Percentiles rank a stretch among this genome's conserved stretches.
Evolutionary conservation across 2,113 vertebrate genomes (phyloP).

Genomic region (Zapus hudsonius): DNA sequence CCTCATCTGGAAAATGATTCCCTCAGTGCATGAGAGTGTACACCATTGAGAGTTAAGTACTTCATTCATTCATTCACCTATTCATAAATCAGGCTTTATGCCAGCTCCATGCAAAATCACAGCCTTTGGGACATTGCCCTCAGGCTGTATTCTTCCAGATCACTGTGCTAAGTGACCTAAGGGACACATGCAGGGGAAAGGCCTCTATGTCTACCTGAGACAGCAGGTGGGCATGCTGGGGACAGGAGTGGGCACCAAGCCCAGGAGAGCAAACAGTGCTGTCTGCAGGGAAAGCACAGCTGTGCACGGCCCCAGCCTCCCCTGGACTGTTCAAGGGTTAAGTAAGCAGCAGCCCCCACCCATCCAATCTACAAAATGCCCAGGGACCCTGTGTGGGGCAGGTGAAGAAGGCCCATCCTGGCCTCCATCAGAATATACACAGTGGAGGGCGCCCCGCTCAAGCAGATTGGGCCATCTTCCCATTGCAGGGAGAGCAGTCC

Average conservation of each 20-base stretch:
- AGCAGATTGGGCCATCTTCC: slow-evolving; percentile 70
- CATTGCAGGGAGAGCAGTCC: slow-evolving; percentile 53
- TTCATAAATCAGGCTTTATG: neutral
- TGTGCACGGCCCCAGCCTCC: fast-evolving
- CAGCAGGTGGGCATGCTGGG: neutral
- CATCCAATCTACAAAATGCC: neutral
- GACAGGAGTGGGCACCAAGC: neutral
- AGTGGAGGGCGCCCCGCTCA: neutral
- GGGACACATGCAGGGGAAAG: neutral
- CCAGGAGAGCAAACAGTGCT: neutral
- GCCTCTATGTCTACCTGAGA: neutral
- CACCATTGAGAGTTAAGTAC: neutral
- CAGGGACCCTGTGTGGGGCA: neutral
- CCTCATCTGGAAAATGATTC: neutral
- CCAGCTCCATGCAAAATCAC: neutral
- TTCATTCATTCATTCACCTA: neutral
- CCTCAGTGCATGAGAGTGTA: neutral
- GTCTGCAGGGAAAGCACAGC: neutral
- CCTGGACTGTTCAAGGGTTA: neutral
- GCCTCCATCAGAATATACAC: slow-evolving; percentile 15
- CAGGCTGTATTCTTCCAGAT: neutral
- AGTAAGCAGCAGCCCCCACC: neutral
- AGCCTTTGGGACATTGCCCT: neutral
- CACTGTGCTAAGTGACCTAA: neutral
- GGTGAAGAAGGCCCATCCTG: neutral